Percentiles rank a stretch among this genome's conserved stretches.
These are phyloP conservation scores for Probaryconus sp. DNA, from an alignment of 1,140 invertebrate species.

Conservation along the genomic window DNA sequence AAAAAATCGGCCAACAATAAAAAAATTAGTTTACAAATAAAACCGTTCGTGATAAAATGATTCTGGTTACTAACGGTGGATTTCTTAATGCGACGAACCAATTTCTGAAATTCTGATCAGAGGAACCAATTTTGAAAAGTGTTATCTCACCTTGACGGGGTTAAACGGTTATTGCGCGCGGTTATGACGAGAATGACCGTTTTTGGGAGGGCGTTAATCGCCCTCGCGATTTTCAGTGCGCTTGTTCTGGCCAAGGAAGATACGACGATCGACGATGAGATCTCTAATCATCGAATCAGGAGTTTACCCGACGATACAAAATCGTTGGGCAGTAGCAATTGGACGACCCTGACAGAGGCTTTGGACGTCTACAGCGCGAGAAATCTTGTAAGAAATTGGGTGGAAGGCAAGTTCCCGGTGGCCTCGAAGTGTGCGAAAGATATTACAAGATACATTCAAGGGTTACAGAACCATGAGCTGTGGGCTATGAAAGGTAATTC, in stretches of 20 bases:
- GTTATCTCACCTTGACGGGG: too few relatives aligned
- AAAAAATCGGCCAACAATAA: too few relatives aligned
- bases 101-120: too few relatives aligned
- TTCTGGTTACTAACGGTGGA: too few relatives aligned
- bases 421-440: conserved; percentile 79
- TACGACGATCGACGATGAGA: conserved; percentile 22
- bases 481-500: conserved; percentile 89
- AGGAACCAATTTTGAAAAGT: too few relatives aligned
- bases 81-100: too few relatives aligned
- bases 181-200: conserved; percentile 3
- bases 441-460: conserved; percentile 82
- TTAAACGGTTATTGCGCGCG: background rate
- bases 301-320: conserved; percentile 59
- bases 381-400: conserved; percentile 74
- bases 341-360: conserved; percentile 71
- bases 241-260: conserved; percentile 17
- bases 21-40: too few relatives aligned
- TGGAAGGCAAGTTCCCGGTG: conserved; percentile 65
- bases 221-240: conserved; percentile 7
- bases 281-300: conserved; percentile 50
- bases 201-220: background rate
- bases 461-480: conserved; percentile 79
- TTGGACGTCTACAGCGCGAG: conserved; percentile 77
- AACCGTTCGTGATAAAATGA: too few relatives aligned
- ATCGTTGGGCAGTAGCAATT: conserved; percentile 48